Conservation (phyloP, 1,140 invertebrate genomes). For the Tachypleus tridentatus region DNA sequence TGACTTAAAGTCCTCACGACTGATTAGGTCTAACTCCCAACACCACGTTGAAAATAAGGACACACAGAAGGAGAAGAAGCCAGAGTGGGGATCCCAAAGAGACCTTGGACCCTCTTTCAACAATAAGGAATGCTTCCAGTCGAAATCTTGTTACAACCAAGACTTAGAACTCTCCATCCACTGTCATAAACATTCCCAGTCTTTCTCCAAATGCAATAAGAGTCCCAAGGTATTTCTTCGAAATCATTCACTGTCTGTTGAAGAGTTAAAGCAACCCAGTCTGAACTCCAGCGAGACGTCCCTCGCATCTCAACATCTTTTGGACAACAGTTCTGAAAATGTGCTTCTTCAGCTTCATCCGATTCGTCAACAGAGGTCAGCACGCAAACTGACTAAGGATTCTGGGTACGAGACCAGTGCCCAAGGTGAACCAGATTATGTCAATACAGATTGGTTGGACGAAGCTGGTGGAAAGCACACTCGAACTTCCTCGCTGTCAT, state of each 20-base stretch:
- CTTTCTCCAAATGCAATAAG: not conserved
- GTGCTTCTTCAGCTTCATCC: not conserved
- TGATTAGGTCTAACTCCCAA: not conserved
- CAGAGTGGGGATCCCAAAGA: not conserved
- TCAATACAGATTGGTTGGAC: slow-evolving; percentile 26
- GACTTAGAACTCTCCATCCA: not conserved
- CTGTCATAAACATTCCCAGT: not conserved
- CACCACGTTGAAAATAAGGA: not conserved
- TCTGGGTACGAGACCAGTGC: slow-evolving; percentile 32
- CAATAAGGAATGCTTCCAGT: not conserved
- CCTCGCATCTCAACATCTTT: not conserved
- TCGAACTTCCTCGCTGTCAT: no score
- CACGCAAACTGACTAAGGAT: slow-evolving; percentile 31
- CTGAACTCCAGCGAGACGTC: not conserved
- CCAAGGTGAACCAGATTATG: slow-evolving; percentile 29
- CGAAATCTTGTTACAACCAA: not conserved
- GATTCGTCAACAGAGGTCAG: slow-evolving; percentile 18
- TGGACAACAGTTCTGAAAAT: not conserved
- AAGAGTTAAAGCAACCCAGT: not conserved
- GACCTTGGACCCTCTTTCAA: not conserved
- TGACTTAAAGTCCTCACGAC: no score
- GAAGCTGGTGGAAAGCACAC: not conserved
- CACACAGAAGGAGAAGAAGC: not conserved
- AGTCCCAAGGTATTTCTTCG: not conserved
- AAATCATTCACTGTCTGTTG: no score